Conservation (phyloP, 2,888 invertebrate genomes). For the Plusia festucae region DNA sequence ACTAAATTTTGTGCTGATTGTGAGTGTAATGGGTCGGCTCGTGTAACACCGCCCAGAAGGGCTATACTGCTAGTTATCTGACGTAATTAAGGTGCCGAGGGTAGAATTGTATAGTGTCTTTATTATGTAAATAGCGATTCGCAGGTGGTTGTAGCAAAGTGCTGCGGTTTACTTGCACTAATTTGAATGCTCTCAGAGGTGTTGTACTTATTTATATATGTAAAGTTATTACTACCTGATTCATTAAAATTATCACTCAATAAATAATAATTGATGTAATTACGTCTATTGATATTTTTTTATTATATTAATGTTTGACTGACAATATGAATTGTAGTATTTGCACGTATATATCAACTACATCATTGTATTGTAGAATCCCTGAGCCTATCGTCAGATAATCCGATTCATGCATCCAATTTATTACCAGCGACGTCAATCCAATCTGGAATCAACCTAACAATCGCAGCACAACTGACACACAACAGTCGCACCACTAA, state of each 20-base stretch:
- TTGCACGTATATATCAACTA: too few species aligned
- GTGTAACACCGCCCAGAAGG: conserved; percentile 50
- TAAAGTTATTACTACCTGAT: too few species aligned
- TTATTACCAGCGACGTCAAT: background rate
- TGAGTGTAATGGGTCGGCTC: conserved; percentile 54
- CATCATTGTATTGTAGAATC: too few species aligned
- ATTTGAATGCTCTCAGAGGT: conserved; percentile 15
- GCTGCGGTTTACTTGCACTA: background rate
- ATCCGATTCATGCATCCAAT: background rate
- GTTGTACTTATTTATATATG: background rate
- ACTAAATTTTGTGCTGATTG: conserved; percentile 64
- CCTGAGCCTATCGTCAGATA: background rate
- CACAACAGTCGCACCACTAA: conserved; percentile 23
- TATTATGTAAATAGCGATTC: conserved; percentile 50
- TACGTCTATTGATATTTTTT: too few species aligned
- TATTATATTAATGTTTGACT: too few species aligned
- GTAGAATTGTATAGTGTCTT: conserved; percentile 50
- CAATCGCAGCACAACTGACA: conserved; percentile 6
- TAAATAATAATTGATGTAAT: too few species aligned
- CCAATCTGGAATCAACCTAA: background rate
- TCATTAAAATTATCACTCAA: too few species aligned
- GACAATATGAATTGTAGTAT: too few species aligned
- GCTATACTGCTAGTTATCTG: conserved; percentile 51
- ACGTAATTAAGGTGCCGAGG: conserved; percentile 61
- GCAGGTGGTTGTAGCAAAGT: conserved; percentile 33